Conservation (phyloP, 1,140 invertebrate species). For the Bombus polaris region DNA sequence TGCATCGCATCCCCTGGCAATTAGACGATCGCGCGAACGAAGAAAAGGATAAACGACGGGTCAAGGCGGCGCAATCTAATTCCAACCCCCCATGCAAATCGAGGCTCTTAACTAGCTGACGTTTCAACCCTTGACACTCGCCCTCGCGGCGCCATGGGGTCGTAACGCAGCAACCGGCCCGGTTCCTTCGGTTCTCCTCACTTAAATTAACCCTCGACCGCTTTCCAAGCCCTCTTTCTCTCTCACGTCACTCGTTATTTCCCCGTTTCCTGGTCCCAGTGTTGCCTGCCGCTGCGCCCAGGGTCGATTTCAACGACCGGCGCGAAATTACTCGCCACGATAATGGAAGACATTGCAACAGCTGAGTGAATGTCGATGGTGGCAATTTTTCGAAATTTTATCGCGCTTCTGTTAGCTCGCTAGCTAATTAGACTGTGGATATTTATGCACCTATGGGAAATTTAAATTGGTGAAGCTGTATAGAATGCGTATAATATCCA, state of each 20-base stretch:
- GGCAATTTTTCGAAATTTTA: not conserved
- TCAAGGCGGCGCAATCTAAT: constrained; percentile 67
- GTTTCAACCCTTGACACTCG: constrained; percentile 68
- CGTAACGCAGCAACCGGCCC: constrained; percentile 32
- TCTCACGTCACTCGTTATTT: constrained; percentile 26
- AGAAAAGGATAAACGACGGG: constrained; percentile 66
- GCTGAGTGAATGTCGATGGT: not conserved
- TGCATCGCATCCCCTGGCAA: constrained; percentile 41
- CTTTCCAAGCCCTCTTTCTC: not conserved
- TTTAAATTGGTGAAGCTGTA: not conserved
- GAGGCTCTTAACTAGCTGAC: constrained; percentile 65
- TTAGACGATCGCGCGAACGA: constrained; percentile 53
- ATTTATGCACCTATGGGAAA: not conserved
- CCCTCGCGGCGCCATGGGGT: constrained; percentile 41
- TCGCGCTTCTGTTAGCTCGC: not conserved
- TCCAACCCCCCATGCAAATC: constrained; percentile 68
- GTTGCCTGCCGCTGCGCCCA: not conserved
- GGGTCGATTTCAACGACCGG: constrained; percentile 44
- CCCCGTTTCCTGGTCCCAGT: constrained; percentile 5
- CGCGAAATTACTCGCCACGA: constrained; percentile 18
- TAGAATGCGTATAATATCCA: too few species aligned
- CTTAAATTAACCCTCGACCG: constrained; percentile 64
- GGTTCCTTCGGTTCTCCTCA: constrained; percentile 56
- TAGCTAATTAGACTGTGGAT: too few species aligned
- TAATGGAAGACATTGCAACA: constrained; percentile 19